These are phyloP conservation scores for Nicator chloris DNA, from an alignment of 2,113 vertebrate species.

Conservation along the genomic window DNA sequence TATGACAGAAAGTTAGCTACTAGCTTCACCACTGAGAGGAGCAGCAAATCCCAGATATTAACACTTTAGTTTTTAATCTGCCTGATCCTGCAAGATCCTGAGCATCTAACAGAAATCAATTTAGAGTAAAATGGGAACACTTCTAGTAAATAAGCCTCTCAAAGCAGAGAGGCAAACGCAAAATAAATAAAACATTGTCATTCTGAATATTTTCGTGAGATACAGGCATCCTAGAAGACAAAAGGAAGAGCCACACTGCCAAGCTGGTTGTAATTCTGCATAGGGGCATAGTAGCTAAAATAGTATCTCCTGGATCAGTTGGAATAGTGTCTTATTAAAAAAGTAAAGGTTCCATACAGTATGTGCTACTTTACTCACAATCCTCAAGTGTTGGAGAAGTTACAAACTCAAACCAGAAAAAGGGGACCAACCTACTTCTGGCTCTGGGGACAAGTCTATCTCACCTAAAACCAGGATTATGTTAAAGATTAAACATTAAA, in stretches of 20 bases:
- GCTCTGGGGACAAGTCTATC: not conserved
- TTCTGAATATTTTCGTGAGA: not conserved
- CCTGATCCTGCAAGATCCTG: not conserved
- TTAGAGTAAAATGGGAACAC: not conserved
- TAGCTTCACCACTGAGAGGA: not conserved
- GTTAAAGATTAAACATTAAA: not conserved
- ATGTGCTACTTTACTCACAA: not conserved
- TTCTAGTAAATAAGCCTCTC: not conserved
- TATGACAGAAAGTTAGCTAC: not conserved
- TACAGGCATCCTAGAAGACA: not conserved
- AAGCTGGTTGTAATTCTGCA: not conserved
- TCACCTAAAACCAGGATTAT: not conserved
- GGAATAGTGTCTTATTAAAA: not conserved
- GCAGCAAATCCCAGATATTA: not conserved
- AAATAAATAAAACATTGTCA: not conserved
- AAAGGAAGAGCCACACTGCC: not conserved
- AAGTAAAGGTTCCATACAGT: not conserved
- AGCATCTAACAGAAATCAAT: not conserved
- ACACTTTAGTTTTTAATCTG: not conserved
- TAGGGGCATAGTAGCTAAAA: not conserved
- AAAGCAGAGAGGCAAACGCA: not conserved
- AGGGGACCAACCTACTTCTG: not conserved
- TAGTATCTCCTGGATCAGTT: not conserved
- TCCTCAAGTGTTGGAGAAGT: not conserved
- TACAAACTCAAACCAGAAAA: not conserved